A percentile compares a stretch with the other conserved stretches of the same genome.
These are phyloP conservation scores for Scaptomyza cyrtandrae DNA, from an alignment of 2,888 invertebrate species.

Conservation along the genomic window DNA sequence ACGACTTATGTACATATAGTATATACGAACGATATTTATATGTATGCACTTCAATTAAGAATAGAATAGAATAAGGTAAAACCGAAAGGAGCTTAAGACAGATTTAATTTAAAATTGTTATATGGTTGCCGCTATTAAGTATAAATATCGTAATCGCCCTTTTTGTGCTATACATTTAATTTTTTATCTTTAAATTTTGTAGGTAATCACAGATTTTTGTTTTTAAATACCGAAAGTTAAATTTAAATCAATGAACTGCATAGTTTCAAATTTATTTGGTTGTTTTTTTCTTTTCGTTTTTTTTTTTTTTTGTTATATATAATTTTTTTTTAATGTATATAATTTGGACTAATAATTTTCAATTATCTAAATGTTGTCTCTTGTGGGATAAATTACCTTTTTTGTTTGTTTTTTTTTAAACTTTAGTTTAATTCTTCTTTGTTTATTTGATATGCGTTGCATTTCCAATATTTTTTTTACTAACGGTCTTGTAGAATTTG, in stretches of 20 bases:
- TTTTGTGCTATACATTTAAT: conserved; percentile 71
- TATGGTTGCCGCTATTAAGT: conserved; percentile 44
- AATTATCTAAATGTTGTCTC: conserved; percentile 79
- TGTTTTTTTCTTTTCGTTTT: conserved; percentile 42
- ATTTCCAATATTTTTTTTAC: conserved; percentile 61
- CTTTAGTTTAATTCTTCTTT: conserved; percentile 20
- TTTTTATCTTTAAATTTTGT: conserved; percentile 82
- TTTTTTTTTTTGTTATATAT: conserved; percentile 45
- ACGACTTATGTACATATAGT: background rate
- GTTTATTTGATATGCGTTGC: conserved; percentile 70
- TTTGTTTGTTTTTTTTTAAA: conserved; percentile 25
- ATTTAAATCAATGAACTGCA: conserved; percentile 80
- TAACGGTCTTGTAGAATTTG: conserved; percentile 28
- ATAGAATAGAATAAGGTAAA: conserved; percentile 46
- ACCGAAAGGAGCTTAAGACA: conserved; percentile 52
- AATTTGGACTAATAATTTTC: conserved; percentile 83
- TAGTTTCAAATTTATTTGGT: conserved; percentile 70
- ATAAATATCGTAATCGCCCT: conserved; percentile 54
- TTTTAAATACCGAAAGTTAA: conserved; percentile 82
- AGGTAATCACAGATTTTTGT: conserved; percentile 84
- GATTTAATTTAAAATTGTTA: conserved; percentile 48
- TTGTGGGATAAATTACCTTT: conserved; percentile 44
- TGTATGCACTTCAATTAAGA: conserved; percentile 21
- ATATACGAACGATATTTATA: conserved; percentile 3
- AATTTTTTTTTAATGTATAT: conserved; percentile 49